Conservation (phyloP, 2,888 invertebrate species). For the Hipparchia sbordonii region DNA sequence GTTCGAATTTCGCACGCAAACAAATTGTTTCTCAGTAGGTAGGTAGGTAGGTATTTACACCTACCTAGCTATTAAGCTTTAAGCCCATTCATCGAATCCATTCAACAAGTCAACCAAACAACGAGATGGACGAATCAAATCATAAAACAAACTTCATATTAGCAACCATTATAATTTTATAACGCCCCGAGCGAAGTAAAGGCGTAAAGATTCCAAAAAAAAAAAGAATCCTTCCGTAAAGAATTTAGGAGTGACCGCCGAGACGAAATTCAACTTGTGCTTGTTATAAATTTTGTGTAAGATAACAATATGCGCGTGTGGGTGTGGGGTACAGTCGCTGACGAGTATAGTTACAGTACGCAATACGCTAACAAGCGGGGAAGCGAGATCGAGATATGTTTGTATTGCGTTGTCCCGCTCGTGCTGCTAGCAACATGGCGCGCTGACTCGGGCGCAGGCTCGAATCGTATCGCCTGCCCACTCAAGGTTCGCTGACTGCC, state of each 20-base stretch:
- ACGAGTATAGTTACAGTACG: constrained; percentile 82
- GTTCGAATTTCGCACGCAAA: constrained; percentile 36
- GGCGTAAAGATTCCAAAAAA: constrained; percentile 57
- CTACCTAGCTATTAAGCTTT: constrained; percentile 21
- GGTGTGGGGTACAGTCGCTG: constrained; percentile 78
- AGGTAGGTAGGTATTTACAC: constrained; percentile 22
- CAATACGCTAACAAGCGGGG: constrained; percentile 83
- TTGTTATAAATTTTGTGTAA: constrained; percentile 82
- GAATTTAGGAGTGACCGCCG: constrained; percentile 78
- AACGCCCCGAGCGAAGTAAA: constrained; percentile 60
- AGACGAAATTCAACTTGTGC: constrained; percentile 75
- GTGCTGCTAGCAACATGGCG: constrained; percentile 78
- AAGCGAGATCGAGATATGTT: constrained; percentile 54
- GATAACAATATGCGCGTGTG: constrained; percentile 80
- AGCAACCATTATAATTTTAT: constrained; percentile 67
- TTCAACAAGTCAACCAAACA: constrained; percentile 54
- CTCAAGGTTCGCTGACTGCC: constrained; percentile 85
- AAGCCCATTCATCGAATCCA: constrained; percentile 48
- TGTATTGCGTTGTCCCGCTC: constrained; percentile 63
- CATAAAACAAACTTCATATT: constrained; percentile 61
- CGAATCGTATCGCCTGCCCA: constrained; percentile 85
- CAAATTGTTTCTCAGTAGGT: constrained; percentile 31
- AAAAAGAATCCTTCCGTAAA: constrained; percentile 75
- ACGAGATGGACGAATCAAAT: constrained; percentile 64
- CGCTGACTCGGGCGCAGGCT: constrained; percentile 85